Base-by-base conservation (phyloP, 1,140 invertebrate species). In the Hermetia illucens region DNA sequence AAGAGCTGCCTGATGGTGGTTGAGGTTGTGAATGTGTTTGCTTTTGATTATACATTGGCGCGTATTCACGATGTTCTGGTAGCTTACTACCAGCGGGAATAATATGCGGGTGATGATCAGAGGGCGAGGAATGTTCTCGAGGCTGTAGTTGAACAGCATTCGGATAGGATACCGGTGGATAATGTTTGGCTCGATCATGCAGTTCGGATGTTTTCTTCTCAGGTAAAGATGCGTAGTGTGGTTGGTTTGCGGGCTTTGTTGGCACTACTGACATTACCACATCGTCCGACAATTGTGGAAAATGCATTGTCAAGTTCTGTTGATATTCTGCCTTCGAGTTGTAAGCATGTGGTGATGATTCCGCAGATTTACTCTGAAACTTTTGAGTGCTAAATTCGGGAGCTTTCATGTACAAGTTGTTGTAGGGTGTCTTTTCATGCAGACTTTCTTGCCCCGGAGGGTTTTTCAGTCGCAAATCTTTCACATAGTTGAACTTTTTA, bases 401-500 rank as follows among this genome's bases (percentile, higher is more conserved):
- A n/a, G 33, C 18, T 21, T 35, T 27, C 3, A 30, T 19, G 17
- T 40, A 34, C 17, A 29, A 21, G 13, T 27, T 35, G 5, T 13
- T 38, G 12, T 2, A 20, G 32, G 22, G 16, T 3, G 9, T 21
- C 13, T 21, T 39, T 12, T 30, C 1, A 2, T 13, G 21, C 2
- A 5, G 20, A 21, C 21, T 18, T 5, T 21, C 16, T 24, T 29
- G 5, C 21, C 13, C 20, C 18, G 17, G 13, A n/a, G 40, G 22
- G 22, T 29, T 36, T 27, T 41, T 41, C 18, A 41, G 21, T 33
- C 37, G 40, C 21, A 41, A 32, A 24, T 41, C 40, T 18, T 35
- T 41, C n/a, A 41, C 37, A 30, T 41, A 41, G 27, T 41, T 41
- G 18, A 33, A 32, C 18, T 37, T 36, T 33, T 36, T 36, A 10